Evolutionary conservation across 1,140 invertebrate genomes (phyloP), one percentile per base, ranked within the genome.

Genomic region (Brachionus manjavacas): DNA sequence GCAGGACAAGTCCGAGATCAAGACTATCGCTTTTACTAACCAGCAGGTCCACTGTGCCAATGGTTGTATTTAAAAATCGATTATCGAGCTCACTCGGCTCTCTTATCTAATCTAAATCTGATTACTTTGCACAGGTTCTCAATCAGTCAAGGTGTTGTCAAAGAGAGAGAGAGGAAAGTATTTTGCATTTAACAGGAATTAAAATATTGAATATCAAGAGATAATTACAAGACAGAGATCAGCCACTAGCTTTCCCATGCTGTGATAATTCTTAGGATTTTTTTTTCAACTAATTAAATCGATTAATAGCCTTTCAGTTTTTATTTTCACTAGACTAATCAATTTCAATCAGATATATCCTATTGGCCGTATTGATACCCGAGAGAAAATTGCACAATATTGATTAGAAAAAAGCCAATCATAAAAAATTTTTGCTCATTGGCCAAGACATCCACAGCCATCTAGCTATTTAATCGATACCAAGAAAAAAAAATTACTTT

Each of bases 51-150:
- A 72, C 9, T 16, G 25, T 23, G 31, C 25, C 66, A 31, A 68
- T 39, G 23, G 28, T 12, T 55, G 64, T 68, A 35, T 68, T 68
- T 68, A 68, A n/a, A 68, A 41, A 72, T 72, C 35, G 39, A 41
- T 39, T 39, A 72, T 20, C 31, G 8, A 72, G 39, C 66, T 68
- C 66, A 68, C 12, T 68, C 66, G 16, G 16, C 16, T n/a, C 66
- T 68, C 66, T 72, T 20, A 72, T 72, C 68, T 72, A 72, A 72
- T 72, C 68, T 72, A 41, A 72, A 72, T 72, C 68, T 72, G 52
- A 60, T 60, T 60, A 25, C 52, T 39, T 8, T 4, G 31, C 31
- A 72, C 68, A 31, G 28, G 28, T 31, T 31, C 28, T 35, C 6
- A 35, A 35, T 35, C 31, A 35, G 6, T 35, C 31, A 35, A 35